These are phyloP conservation scores for Bucorvus abyssinicus DNA, from an alignment of 2,797 vertebrate genomes.

Conservation along the genomic window DNA sequence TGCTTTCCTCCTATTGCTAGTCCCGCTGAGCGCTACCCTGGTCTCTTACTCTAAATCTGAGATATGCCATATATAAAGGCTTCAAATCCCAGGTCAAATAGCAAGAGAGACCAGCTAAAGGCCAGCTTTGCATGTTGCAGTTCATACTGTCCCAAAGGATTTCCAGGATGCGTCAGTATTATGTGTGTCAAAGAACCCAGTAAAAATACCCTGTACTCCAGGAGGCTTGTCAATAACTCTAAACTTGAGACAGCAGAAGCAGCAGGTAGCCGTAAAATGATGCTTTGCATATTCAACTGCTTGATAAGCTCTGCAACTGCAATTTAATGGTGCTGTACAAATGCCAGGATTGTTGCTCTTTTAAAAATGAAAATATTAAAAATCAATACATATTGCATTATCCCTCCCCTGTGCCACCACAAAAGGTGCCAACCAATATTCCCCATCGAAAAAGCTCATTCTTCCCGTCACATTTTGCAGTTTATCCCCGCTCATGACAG, in stretches of 20 bases:
- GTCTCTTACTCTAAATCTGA: background rate
- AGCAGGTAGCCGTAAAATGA: background rate
- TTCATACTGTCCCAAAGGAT: background rate
- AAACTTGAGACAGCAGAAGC: background rate
- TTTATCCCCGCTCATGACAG: background rate
- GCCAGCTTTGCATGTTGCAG: constrained; percentile 7
- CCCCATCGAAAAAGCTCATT: background rate
- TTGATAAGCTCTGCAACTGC: constrained; percentile 9
- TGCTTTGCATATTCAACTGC: constrained; percentile 15
- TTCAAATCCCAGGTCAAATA: constrained; percentile 53
- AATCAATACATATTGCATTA: constrained; percentile 15
- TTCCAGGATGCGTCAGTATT: constrained; percentile 9
- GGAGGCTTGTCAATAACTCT: background rate
- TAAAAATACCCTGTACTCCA: background rate
- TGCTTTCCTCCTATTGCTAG: background rate
- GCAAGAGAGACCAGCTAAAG: constrained; percentile 27
- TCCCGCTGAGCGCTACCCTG: background rate
- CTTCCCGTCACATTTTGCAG: background rate
- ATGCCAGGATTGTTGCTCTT: constrained; percentile 21
- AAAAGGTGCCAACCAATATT: background rate
- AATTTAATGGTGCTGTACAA: constrained; percentile 15
- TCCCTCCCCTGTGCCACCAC: background rate
- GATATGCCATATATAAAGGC: background rate
- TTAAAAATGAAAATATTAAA: constrained; percentile 38
- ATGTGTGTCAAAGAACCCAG: background rate